phyloP scores from a whole-genome alignment of 1,140 invertebrate species.

The Hyposmocoma kahamanoa region DNA sequence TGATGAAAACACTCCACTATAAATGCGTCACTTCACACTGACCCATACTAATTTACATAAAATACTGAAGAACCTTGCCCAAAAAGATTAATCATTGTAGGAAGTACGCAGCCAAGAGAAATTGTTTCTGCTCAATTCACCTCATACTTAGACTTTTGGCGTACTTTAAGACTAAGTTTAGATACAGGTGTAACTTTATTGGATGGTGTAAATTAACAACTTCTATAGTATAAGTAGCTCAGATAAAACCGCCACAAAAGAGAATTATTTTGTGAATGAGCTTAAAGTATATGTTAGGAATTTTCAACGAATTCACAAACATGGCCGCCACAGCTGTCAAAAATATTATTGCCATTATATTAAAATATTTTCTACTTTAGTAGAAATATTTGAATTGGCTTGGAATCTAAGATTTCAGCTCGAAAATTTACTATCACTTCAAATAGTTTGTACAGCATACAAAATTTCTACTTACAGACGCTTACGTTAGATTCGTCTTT shows the following conservation, averaged over 20 bases:
- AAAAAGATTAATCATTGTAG: slow-evolving; percentile 66
- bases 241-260: not conserved
- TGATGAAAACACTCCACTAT: slow-evolving; percentile 50
- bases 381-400: too few species aligned
- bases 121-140: slow-evolving; percentile 49
- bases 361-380: slow-evolving; percentile 4
- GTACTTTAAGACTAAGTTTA: too few species aligned
- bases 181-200: too few species aligned
- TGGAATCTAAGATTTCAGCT: too few species aligned
- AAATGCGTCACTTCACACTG: slow-evolving; percentile 45
- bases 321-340: slow-evolving; percentile 60
- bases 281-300: slow-evolving; percentile 11
- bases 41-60: slow-evolving; percentile 65
- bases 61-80: slow-evolving; percentile 61
- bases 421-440: too few species aligned
- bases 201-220: too few species aligned
- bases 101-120: slow-evolving; percentile 64
- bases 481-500: too few species aligned
- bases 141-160: too few species aligned
- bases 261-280: slow-evolving; percentile 14
- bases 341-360: slow-evolving; percentile 17
- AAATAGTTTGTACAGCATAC: too few species aligned
- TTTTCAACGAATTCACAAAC: slow-evolving; percentile 47
- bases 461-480: too few species aligned
- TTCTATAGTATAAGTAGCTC: not conserved